These are phyloP conservation scores for Marcusenius ussheri DNA, from an alignment of 2,113 vertebrate genomes.

Conservation along the genomic window DNA sequence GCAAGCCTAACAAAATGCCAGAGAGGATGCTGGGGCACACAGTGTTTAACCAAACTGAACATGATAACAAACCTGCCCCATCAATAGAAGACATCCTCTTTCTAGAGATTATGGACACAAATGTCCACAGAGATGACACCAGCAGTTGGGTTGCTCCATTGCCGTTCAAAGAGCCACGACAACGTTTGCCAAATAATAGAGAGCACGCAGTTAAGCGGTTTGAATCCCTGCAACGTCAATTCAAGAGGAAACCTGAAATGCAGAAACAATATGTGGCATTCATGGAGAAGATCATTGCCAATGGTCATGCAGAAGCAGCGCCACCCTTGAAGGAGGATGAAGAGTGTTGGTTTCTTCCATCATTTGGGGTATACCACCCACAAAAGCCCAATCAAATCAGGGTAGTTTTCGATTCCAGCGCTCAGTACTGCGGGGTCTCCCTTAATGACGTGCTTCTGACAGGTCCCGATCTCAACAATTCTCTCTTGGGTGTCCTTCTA, in stretches of 20 bases:
- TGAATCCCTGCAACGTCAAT: neutral
- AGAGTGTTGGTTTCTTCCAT: conserved; percentile 26
- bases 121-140: conserved; percentile 16
- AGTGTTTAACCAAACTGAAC: neutral
- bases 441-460: conserved; percentile 17
- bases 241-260: neutral
- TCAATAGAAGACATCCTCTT: neutral
- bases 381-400: too few relatives aligned
- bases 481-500: too few relatives aligned
- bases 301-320: conserved; percentile 10
- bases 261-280: too few relatives aligned
- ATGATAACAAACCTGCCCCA: conserved; percentile 17
- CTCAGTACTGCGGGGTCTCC: conserved; percentile 14
- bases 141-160: conserved; percentile 25
- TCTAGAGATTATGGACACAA: conserved; percentile 2
- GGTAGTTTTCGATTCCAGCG: neutral
- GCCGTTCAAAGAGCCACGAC: neutral
- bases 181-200: conserved; percentile 5
- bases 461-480: conserved; percentile 22
- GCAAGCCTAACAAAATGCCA: neutral
- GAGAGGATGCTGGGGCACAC: neutral
- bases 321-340: conserved; percentile 8
- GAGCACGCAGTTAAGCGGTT: neutral
- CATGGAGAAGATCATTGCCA: too few relatives aligned
- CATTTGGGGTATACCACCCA: conserved; percentile 24